These are phyloP conservation scores for Dendropsophus ebraccatus DNA, from an alignment of 2,113 vertebrate genomes.

Conservation along the genomic window DNA sequence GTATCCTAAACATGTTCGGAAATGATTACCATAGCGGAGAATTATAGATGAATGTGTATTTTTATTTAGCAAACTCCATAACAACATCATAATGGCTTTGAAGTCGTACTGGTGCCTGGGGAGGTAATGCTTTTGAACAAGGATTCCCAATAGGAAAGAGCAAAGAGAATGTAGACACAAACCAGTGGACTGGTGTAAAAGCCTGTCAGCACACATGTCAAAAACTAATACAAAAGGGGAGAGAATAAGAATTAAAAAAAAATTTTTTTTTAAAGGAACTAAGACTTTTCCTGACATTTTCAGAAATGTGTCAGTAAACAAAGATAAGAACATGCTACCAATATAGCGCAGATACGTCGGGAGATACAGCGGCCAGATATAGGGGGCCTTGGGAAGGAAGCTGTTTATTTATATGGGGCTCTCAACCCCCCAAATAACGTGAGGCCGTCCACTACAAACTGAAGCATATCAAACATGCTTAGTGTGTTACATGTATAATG, in stretches of 20 bases:
- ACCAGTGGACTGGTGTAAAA: background rate
- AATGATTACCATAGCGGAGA: conserved; percentile 34
- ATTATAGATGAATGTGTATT: conserved; percentile 48
- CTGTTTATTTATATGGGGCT: no score
- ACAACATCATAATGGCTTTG: conserved; percentile 44
- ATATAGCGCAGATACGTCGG: no score
- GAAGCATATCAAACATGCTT: no score
- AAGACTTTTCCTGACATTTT: background rate
- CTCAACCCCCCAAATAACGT: no score
- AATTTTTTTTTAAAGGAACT: background rate
- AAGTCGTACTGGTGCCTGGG: conserved; percentile 24
- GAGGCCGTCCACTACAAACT: no score
- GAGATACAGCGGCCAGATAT: no score
- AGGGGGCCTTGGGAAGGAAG: no score
- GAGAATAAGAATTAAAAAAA: background rate
- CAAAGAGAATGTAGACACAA: conserved; percentile 6
- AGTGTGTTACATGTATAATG: no score
- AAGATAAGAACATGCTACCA: no score
- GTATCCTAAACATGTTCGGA: conserved; percentile 35
- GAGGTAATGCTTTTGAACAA: conserved; percentile 23
- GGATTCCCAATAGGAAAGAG: conserved; percentile 23
- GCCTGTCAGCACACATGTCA: conserved; percentile 4
- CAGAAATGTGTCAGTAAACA: background rate
- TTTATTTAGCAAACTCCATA: conserved; percentile 49
- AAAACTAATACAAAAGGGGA: background rate